These are phyloP conservation scores for Blastobasis adustella DNA, from an alignment of 2,888 invertebrate genomes.

Conservation along the genomic window DNA sequence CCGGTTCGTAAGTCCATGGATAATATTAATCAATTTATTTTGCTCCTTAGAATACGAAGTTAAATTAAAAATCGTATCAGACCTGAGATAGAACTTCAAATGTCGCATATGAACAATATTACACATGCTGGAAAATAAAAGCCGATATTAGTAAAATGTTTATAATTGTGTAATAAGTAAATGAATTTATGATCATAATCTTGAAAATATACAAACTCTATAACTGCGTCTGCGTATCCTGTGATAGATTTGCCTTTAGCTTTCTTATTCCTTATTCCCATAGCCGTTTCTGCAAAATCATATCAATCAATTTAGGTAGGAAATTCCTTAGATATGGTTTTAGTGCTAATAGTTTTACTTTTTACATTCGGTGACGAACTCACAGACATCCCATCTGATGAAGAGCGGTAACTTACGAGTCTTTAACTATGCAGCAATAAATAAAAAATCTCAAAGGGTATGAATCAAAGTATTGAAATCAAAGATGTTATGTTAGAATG, in stretches of 20 bases:
- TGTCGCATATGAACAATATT: conserved; percentile 87
- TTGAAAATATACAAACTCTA: conserved; percentile 69
- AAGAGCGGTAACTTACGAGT: too few species aligned
- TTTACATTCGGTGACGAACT: too few species aligned
- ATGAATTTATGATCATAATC: not conserved
- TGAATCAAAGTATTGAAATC: too few species aligned
- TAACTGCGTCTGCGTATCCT: conserved; percentile 89
- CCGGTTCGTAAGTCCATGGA: conserved; percentile 85
- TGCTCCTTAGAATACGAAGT: conserved; percentile 82
- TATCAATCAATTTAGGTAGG: too few species aligned
- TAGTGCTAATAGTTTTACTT: too few species aligned
- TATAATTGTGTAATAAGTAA: not conserved
- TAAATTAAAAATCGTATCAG: conserved; percentile 81
- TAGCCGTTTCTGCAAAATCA: conserved; percentile 80
- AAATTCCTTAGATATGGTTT: too few species aligned
- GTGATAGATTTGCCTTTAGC: conserved; percentile 82
- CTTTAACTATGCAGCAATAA: too few species aligned
- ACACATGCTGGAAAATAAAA: conserved; percentile 75
- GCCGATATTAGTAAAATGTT: not conserved
- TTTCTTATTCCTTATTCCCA: conserved; percentile 83
- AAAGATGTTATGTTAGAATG: too few species aligned
- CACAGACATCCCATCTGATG: too few species aligned
- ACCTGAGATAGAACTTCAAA: conserved; percentile 82
- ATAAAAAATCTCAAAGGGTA: too few species aligned
- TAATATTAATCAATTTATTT: conserved; percentile 78